Evolutionary conservation across 2,797 vertebrate genomes (phyloP), one percentile per base, ranked within the genome.

Genomic region (Taenioides sp.): DNA sequence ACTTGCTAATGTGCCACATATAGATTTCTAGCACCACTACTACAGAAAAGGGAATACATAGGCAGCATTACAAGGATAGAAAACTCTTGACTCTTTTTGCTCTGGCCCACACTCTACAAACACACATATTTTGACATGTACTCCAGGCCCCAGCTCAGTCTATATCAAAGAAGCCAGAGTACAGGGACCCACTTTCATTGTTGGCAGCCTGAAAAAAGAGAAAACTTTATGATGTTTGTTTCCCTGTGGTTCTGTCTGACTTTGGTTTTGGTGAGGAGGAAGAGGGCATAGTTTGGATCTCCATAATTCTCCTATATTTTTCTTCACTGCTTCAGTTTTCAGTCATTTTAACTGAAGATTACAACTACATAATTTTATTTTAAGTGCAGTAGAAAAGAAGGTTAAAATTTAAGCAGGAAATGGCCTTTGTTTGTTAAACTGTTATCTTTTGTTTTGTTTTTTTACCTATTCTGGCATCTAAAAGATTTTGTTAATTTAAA

Each of bases 171-270:
- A 74, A 60, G 74, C 50, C 69, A 59, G 67, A 69, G 78, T 20
- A 34, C 25, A 60, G 78, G 73, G 80, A 83, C 72, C 80, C 77
- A 84, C 82, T 81, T 87, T 87, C 83, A 72, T 84, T 86, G 77
- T 86, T 87, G 80, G 81, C 82, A 84, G 77, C 59, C 74, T 80
- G 74, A 74, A 84, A 86, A 80, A 73, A 87, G 57, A 67, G 72
- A 77, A 78, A 84, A 67, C 68, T 81, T 87, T 79, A 84, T 80
- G 81, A 85, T 86, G 82, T 85, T 77, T 79, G 74, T 84, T 81
- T 86, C 80, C 74, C 75, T 71, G 69, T 73, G 68, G 76, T 84
- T 88, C 83, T 81, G 72, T 83, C 78, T 66, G 54, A 77, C 71
- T 81, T 60, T 2, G 4, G 23, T 82, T 83, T 77, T 78, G 76